Evolutionary conservation across 2,888 invertebrate genomes (phyloP).

Genomic region (Embidobia sp.): DNA sequence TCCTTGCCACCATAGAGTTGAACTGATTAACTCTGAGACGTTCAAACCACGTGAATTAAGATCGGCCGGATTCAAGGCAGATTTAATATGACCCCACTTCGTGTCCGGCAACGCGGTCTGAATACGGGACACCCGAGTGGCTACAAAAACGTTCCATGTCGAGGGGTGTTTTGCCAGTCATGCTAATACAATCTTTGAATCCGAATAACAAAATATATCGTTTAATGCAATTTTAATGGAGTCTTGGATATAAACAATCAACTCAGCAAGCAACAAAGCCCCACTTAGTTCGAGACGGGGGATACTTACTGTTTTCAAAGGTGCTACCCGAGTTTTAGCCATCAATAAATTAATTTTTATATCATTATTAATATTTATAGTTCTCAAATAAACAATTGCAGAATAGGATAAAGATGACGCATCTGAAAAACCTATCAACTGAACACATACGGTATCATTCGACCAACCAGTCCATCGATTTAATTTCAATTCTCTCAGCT

Average conservation of each 20-base stretch:
- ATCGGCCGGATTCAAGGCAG: not conserved
- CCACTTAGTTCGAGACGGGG: no score
- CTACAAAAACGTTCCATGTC: no score
- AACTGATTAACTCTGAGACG: not conserved
- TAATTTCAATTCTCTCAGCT: no score
- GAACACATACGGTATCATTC: no score
- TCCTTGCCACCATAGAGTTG: constrained; percentile 9
- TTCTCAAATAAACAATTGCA: not conserved
- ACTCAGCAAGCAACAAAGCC: no score
- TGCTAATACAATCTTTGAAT: constrained; percentile 3
- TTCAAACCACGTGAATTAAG: not conserved
- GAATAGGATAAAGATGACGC: not conserved
- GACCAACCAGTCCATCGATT: no score
- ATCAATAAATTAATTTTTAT: not conserved
- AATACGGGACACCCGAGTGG: no score
- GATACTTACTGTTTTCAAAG: no score
- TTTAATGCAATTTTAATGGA: not conserved
- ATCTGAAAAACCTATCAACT: no score
- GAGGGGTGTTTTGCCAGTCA: no score
- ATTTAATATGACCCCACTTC: not conserved
- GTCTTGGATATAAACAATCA: not conserved
- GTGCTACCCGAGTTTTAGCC: no score
- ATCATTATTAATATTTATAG: not conserved
- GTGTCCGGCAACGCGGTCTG: no score
- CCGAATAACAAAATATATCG: not conserved